Conservation (phyloP, 1,140 invertebrate genomes). For the Mercenaria mercenaria region DNA sequence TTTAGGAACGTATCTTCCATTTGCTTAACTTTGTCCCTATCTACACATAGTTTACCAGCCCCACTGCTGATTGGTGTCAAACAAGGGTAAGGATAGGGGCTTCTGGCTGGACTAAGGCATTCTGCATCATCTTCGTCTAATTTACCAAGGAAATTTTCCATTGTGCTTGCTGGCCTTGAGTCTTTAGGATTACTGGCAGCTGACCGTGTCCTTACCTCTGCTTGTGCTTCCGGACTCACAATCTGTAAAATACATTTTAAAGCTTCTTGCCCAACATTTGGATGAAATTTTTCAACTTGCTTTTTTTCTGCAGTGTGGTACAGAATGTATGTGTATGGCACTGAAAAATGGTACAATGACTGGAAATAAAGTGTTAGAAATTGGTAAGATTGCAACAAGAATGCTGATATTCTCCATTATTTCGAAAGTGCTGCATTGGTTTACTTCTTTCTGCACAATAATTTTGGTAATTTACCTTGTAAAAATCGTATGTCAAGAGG, state of each 20-base stretch:
- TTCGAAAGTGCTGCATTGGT: too few relatives aligned
- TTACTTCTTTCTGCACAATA: too few relatives aligned
- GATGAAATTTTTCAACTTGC: too few relatives aligned
- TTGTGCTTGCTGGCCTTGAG: constrained; percentile 14
- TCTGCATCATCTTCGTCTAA: not conserved
- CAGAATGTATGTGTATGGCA: too few relatives aligned
- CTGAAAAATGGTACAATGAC: too few relatives aligned
- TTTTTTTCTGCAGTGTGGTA: too few relatives aligned
- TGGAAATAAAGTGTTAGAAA: too few relatives aligned
- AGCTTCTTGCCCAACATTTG: too few relatives aligned
- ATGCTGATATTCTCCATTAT: too few relatives aligned
- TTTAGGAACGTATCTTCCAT: constrained; percentile 28
- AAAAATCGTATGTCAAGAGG: too few relatives aligned
- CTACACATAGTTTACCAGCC: constrained; percentile 37
- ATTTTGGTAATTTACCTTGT: too few relatives aligned
- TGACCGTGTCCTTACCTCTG: not conserved
- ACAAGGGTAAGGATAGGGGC: constrained; percentile 44
- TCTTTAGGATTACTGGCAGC: not conserved
- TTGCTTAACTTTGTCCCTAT: constrained; percentile 10
- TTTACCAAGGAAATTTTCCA: constrained; percentile 40
- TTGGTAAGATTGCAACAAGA: too few relatives aligned
- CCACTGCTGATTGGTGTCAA: constrained; percentile 30
- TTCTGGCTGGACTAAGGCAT: not conserved
- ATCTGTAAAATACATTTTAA: not conserved
- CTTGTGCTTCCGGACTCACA: not conserved